Evolutionary conservation across 92 coral and sea anemone species (phyloP).

Genomic region (Epizoanthus rinbou): DNA sequence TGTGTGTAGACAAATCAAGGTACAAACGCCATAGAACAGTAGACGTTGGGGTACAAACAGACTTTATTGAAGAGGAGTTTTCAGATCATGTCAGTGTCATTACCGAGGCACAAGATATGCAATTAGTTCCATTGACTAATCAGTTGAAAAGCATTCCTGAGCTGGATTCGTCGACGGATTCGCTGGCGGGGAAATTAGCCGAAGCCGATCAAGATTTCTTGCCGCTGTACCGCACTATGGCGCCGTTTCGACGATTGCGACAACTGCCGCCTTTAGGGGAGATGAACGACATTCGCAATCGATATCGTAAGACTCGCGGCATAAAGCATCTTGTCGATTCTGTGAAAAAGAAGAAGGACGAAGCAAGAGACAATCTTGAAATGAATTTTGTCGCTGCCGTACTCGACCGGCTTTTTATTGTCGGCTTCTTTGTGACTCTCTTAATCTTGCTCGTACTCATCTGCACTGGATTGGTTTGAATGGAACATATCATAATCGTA

Average conservation of each 20-base stretch:
- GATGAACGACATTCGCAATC: not conserved
- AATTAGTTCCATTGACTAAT: not conserved
- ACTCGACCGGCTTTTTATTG: slow-evolving; percentile 25
- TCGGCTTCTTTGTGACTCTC: slow-evolving; percentile 25
- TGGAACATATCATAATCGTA: too few relatives aligned
- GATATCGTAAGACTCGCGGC: slow-evolving; percentile 23
- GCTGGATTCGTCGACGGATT: slow-evolving; percentile 22
- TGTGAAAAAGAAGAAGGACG: not conserved
- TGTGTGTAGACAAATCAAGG: slow-evolving; percentile 7
- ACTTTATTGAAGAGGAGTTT: not conserved
- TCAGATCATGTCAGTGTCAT: slow-evolving; percentile 28
- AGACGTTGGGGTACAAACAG: slow-evolving; percentile 28
- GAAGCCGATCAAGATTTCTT: slow-evolving; percentile 33
- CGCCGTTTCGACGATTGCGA: slow-evolving; percentile 29
- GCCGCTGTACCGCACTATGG: slow-evolving; percentile 26
- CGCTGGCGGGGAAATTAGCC: slow-evolving; percentile 3
- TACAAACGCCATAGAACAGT: not conserved
- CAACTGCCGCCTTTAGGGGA: slow-evolving; percentile 13
- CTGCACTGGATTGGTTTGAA: not conserved
- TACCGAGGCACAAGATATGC: not conserved
- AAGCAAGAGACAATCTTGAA: slow-evolving; percentile 7
- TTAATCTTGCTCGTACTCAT: not conserved
- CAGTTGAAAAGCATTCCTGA: slow-evolving; percentile 17
- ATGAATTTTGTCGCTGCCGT: slow-evolving; percentile 35
- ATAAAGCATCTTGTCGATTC: slow-evolving; percentile 10